phyloP scores from a whole-genome alignment of 2,797 vertebrate species.

The Paramormyrops hopkinsi region DNA sequence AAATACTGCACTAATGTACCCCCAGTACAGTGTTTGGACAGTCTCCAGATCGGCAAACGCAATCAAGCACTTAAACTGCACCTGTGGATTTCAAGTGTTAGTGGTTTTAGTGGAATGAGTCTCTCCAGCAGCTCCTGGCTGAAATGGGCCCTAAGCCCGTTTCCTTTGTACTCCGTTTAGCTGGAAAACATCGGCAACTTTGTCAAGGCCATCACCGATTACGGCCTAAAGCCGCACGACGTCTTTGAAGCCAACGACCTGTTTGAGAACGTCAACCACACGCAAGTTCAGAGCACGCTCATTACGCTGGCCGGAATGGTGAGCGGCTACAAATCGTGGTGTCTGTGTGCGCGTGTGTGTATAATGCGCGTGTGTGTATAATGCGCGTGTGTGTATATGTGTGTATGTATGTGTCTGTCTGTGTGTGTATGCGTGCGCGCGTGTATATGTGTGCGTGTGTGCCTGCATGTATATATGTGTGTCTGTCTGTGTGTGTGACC shows the following conservation, averaged over 20 bases:
- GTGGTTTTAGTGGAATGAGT: neutral
- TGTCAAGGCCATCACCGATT: constrained; percentile 79
- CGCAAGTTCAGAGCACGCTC: constrained; percentile 87
- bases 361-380: neutral
- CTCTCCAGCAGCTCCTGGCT: neutral
- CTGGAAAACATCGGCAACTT: constrained; percentile 95
- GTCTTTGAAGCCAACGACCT: constrained; percentile 94
- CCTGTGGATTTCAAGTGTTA: neutral
- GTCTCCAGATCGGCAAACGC: neutral
- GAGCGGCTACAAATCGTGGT: constrained; percentile 40
- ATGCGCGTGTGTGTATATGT: no score
- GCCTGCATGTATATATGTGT: no score
- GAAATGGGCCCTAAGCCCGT: neutral
- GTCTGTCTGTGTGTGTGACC: neutral
- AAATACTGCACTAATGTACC: neutral
- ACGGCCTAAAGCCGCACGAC: constrained; percentile 81
- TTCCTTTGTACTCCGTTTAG: constrained; percentile 48
- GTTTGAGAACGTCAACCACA: constrained; percentile 90
- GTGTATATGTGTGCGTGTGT: no score
- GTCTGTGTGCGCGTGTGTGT: no score
- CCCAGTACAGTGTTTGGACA: neutral
- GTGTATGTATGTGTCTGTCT: neutral
- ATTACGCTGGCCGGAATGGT: constrained; percentile 86
- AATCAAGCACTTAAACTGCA: neutral
- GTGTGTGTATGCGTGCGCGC: neutral